Conservation (phyloP, 2,113 vertebrate species). For the Camelus bactrianus region DNA sequence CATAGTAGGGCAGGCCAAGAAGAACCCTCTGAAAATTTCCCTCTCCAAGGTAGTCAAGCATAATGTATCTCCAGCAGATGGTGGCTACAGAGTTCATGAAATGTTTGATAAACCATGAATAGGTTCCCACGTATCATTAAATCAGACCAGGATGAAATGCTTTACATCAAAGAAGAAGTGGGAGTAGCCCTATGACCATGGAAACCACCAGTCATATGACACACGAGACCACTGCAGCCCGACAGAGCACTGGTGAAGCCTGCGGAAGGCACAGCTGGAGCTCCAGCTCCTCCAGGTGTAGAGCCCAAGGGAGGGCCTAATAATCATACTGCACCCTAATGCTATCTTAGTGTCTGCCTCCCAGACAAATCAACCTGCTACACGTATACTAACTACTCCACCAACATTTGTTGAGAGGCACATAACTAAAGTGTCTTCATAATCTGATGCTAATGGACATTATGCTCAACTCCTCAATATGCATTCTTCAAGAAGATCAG, state of each 20-base stretch:
- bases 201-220: not conserved
- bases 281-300: not conserved
- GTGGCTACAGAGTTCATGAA: not conserved
- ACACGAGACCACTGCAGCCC: not conserved
- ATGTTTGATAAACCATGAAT: not conserved
- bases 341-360: not conserved
- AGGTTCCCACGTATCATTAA: not conserved
- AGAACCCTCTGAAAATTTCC: not conserved
- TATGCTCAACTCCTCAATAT: not conserved
- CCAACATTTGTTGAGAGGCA: not conserved
- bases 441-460: not conserved
- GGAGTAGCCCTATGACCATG: too few species aligned
- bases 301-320: not conserved
- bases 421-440: not conserved
- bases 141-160: not conserved
- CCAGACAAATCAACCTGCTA: not conserved
- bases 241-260: not conserved
- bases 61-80: not conserved
- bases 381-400: not conserved
- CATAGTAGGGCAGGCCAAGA: not conserved
- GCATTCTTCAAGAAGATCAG: not conserved
- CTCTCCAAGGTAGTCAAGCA: not conserved
- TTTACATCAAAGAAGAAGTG: not conserved
- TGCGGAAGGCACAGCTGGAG: not conserved
- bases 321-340: not conserved